phyloP scores from a whole-genome alignment of 2,113 vertebrate genomes.

The Anas platyrhynchos region DNA sequence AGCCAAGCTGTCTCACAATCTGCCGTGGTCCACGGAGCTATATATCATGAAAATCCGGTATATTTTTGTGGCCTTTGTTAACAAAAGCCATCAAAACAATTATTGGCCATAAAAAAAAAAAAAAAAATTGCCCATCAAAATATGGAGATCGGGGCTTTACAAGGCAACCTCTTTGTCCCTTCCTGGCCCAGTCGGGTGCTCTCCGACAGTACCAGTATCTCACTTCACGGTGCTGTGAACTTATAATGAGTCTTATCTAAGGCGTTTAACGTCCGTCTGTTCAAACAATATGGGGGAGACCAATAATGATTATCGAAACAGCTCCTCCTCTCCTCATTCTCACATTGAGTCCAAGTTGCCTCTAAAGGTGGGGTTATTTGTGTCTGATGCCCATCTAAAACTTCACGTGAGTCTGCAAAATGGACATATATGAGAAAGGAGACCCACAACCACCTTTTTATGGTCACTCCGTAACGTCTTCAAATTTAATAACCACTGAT shows the following conservation, averaged over 20 bases:
- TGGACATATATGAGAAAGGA: not conserved
- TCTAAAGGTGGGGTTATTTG: not conserved
- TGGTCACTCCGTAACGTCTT: not conserved
- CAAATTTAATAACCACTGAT: accelerated
- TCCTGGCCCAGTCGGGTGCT: accelerated
- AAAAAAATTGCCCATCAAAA: not conserved
- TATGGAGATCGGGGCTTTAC: accelerated
- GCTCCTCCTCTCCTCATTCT: not conserved
- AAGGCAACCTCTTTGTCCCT: accelerated
- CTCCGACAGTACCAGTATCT: not conserved
- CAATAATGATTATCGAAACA: not conserved
- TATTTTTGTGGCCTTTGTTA: not conserved
- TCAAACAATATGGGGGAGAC: not conserved
- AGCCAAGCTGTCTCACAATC: not conserved
- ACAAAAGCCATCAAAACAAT: no score
- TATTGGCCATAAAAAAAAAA: not conserved
- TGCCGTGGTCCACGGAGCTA: accelerated
- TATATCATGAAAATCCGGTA: not conserved
- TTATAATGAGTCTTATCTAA: not conserved
- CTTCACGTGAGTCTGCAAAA: accelerated
- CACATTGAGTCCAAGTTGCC: not conserved
- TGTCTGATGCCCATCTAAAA: not conserved
- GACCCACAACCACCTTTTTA: not conserved
- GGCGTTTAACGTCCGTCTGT: accelerated
- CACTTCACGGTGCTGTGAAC: not conserved